These are phyloP conservation scores for Ruditapes philippinarum DNA, from an alignment of 1,140 invertebrate species.

Conservation along the genomic window DNA sequence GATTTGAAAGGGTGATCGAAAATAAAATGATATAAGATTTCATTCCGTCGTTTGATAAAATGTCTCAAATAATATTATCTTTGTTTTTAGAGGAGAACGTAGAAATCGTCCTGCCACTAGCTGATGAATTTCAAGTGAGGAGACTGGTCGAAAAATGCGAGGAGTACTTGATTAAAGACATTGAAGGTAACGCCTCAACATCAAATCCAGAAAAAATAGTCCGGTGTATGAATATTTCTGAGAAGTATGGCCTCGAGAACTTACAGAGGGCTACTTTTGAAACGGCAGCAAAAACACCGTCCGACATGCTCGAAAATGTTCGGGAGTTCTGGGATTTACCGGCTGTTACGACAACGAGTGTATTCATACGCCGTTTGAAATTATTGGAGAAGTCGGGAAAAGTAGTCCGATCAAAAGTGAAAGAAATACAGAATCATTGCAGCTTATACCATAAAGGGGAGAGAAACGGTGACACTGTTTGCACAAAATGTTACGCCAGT, in stretches of 20 bases:
- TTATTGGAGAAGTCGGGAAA: slow-evolving; percentile 34
- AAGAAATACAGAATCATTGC: slow-evolving; percentile 59
- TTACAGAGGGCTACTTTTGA: slow-evolving; percentile 46
- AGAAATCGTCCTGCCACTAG: slow-evolving; percentile 20
- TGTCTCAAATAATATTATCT: too few species aligned
- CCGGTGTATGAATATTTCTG: slow-evolving; percentile 32
- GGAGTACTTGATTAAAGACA: slow-evolving; percentile 23
- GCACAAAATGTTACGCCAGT: slow-evolving; percentile 47
- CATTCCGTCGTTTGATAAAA: too few species aligned
- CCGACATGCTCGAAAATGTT: slow-evolving; percentile 54
- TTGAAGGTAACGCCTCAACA: not conserved
- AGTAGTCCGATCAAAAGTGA: slow-evolving; percentile 10
- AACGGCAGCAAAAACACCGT: slow-evolving; percentile 53
- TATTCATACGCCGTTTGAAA: slow-evolving; percentile 62
- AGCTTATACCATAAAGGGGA: slow-evolving; percentile 60
- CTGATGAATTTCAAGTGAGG: slow-evolving; percentile 49
- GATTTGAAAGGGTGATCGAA: too few species aligned
- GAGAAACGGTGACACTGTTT: not conserved
- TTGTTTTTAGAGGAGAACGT: slow-evolving; percentile 43
- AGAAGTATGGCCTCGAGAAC: slow-evolving; percentile 27
- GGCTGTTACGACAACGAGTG: slow-evolving; percentile 55
- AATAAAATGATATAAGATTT: too few species aligned
- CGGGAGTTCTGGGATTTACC: slow-evolving; percentile 62
- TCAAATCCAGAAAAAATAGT: slow-evolving; percentile 60
- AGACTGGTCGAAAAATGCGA: slow-evolving; percentile 51